A percentile compares a stretch with the other conserved stretches of the same genome.
Evolutionary conservation across 2,888 invertebrate genomes (phyloP).

Genomic region (Noctuana brunneofusca): DNA sequence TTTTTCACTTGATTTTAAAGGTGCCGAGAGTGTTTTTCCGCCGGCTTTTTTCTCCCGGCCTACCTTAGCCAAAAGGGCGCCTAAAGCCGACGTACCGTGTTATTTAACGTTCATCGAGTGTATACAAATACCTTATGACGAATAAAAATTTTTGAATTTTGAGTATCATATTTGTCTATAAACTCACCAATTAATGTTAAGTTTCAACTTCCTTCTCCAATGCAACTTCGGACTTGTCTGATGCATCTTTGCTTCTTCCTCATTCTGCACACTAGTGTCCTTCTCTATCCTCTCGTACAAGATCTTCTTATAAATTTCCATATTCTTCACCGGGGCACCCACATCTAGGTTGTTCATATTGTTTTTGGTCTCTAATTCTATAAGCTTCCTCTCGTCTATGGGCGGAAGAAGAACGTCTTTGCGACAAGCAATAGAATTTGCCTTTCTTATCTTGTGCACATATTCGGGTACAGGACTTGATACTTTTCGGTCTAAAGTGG

Average conservation of each 20-base stretch:
- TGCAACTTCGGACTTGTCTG: conserved; percentile 58
- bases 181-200: conserved; percentile 60
- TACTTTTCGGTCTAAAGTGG: conserved; percentile 47
- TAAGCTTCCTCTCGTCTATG: conserved; percentile 68
- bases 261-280: conserved; percentile 50
- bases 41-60: too few relatives aligned
- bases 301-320: conserved; percentile 74
- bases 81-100: too few relatives aligned
- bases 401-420: conserved; percentile 64
- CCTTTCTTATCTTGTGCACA: conserved; percentile 75
- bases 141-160: too few relatives aligned
- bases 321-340: conserved; percentile 63
- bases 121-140: too few relatives aligned
- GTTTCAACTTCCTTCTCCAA: conserved; percentile 65
- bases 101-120: too few relatives aligned
- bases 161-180: too few relatives aligned
- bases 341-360: conserved; percentile 54
- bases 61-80: too few relatives aligned
- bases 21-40: too few relatives aligned
- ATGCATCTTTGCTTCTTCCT: conserved; percentile 42
- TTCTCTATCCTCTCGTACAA: conserved; percentile 59
- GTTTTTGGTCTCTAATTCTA: conserved; percentile 55
- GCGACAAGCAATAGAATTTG: conserved; percentile 56
- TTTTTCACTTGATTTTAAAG: too few relatives aligned
- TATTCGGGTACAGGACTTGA: conserved; percentile 52